These are phyloP conservation scores for Choristoneura fumiferana DNA, from an alignment of 1,140 invertebrate species.

Conservation along the genomic window DNA sequence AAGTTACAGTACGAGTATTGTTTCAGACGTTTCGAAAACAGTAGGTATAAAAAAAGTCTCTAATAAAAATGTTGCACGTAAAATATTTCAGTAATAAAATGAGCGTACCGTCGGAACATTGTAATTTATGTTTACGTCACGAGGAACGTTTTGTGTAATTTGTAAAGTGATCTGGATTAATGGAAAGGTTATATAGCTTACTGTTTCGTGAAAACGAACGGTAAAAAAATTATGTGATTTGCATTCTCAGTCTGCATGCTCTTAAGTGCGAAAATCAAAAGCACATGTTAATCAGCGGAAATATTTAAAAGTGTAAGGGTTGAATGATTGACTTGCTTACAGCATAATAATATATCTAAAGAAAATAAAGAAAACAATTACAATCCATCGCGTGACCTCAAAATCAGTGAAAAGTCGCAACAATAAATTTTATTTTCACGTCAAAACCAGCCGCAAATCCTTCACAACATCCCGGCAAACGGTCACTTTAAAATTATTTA, in stretches of 20 bases:
- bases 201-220: not conserved
- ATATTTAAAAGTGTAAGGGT: slow-evolving; percentile 1
- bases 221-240: not conserved
- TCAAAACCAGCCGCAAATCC: slow-evolving; percentile 42
- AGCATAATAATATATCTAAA: too few relatives aligned
- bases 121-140: slow-evolving; percentile 1
- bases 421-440: slow-evolving; percentile 43
- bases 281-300: not conserved
- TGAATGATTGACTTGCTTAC: too few relatives aligned
- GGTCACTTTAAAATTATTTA: slow-evolving; percentile 64
- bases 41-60: slow-evolving; percentile 8
- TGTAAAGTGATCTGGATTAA: not conserved
- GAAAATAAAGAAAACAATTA: too few relatives aligned
- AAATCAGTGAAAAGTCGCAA: slow-evolving; percentile 30
- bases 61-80: slow-evolving; percentile 18
- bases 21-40: not conserved
- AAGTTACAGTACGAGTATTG: slow-evolving; percentile 5
- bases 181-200: not conserved
- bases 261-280: too few relatives aligned
- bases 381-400: slow-evolving; percentile 24
- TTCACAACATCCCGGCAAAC: slow-evolving; percentile 37
- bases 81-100: slow-evolving; percentile 15
- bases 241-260: not conserved
- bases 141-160: slow-evolving; percentile 7
- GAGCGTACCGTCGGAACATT: slow-evolving; percentile 17